These are phyloP conservation scores for Hestina assimilis DNA, from an alignment of 1,140 invertebrate species.

Conservation along the genomic window DNA sequence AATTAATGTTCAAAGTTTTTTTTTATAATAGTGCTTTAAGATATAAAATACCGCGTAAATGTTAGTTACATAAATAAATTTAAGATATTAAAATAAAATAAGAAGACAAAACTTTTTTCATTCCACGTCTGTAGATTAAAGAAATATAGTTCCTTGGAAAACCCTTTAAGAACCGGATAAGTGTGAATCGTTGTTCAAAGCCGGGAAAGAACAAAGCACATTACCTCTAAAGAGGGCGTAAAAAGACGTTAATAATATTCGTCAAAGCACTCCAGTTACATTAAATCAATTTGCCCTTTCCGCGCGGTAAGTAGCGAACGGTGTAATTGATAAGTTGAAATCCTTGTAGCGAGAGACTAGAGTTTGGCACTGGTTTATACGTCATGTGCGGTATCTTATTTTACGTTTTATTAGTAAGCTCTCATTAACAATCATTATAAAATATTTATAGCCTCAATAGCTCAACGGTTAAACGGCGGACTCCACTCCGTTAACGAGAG, in stretches of 20 bases:
- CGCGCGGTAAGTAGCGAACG: slow-evolving; percentile 76
- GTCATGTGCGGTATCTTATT: slow-evolving; percentile 46
- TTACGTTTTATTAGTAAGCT: no score
- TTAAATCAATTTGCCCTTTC: slow-evolving; percentile 78
- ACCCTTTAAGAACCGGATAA: slow-evolving; percentile 56
- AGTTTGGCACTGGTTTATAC: slow-evolving; percentile 60
- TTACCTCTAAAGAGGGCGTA: slow-evolving; percentile 61
- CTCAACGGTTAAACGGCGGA: no score
- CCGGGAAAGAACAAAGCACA: slow-evolving; percentile 71
- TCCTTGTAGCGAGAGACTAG: slow-evolving; percentile 72
- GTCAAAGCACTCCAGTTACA: slow-evolving; percentile 77
- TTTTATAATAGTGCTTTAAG: no score
- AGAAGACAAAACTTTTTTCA: no score
- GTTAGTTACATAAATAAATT: no score
- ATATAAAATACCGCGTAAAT: no score
- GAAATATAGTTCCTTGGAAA: neutral
- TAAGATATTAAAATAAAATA: no score
- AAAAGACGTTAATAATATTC: slow-evolving; percentile 79
- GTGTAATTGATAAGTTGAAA: slow-evolving; percentile 79
- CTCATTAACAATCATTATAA: no score
- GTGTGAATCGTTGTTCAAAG: slow-evolving; percentile 66
- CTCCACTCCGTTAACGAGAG: no score
- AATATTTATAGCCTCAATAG: no score
- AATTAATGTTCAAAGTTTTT: no score
- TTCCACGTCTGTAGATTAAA: neutral